phyloP scores from a whole-genome alignment of 2,888 invertebrate species.

The Scaptomyza caliginosa region DNA sequence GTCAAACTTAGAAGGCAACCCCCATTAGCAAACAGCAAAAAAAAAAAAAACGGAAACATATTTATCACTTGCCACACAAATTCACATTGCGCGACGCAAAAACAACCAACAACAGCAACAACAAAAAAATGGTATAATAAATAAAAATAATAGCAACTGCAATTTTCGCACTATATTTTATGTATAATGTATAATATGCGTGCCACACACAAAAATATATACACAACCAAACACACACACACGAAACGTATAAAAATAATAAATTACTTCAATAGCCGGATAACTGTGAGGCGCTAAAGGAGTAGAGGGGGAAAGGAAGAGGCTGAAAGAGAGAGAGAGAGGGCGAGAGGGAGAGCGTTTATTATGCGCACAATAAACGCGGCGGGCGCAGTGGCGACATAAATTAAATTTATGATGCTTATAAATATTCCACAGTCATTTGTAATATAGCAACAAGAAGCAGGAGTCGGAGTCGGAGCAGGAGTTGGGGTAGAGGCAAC shows the following conservation, averaged over 20 bases:
- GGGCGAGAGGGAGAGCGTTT: slow-evolving; percentile 60
- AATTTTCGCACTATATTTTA: slow-evolving; percentile 77
- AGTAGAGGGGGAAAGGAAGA: neutral
- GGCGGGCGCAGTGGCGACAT: slow-evolving; percentile 75
- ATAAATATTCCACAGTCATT: slow-evolving; percentile 82
- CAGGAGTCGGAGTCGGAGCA: slow-evolving; percentile 1
- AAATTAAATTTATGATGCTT: slow-evolving; percentile 81
- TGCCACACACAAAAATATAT: slow-evolving; percentile 41
- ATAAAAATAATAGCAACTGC: slow-evolving; percentile 65
- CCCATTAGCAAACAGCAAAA: slow-evolving; percentile 26
- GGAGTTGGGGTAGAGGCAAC: slow-evolving; percentile 33
- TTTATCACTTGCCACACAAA: slow-evolving; percentile 65
- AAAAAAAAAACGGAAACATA: slow-evolving; percentile 33
- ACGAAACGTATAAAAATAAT: slow-evolving; percentile 74
- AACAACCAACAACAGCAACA: slow-evolving; percentile 3
- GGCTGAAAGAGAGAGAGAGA: neutral
- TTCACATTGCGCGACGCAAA: slow-evolving; percentile 45
- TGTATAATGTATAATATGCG: slow-evolving; percentile 75
- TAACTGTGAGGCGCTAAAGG: slow-evolving; percentile 38
- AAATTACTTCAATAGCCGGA: slow-evolving; percentile 67
- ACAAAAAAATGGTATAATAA: slow-evolving; percentile 43
- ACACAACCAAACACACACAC: slow-evolving; percentile 25
- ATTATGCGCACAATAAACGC: slow-evolving; percentile 81
- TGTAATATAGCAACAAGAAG: slow-evolving; percentile 71
- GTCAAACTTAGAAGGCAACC: slow-evolving; percentile 34